A percentile compares a stretch with the other conserved stretches of the same genome.
These are phyloP conservation scores for Agelas oroides DNA, from an alignment of 37 sponge, comb jelly and placozoan species.

Conservation along the genomic window DNA sequence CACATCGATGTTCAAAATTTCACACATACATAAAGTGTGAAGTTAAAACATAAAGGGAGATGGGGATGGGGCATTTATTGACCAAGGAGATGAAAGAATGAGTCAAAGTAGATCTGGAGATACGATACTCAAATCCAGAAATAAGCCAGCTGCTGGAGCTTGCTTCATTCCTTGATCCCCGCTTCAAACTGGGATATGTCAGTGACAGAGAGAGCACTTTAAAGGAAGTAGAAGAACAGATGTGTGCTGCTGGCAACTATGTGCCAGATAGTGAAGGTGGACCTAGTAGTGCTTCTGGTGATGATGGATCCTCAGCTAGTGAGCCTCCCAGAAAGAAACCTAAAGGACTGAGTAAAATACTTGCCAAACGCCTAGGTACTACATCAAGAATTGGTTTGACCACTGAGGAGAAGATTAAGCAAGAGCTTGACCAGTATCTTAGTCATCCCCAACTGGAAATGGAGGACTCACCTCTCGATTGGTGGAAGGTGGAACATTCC, in stretches of 20 bases:
- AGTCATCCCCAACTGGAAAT: slow-evolving; percentile 5
- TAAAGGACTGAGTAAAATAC: neutral
- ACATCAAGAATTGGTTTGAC: neutral
- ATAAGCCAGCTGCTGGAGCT: slow-evolving; percentile 1
- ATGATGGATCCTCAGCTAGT: neutral
- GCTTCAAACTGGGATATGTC: slow-evolving; percentile 7
- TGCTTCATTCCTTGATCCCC: slow-evolving; percentile 33
- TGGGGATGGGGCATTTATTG: too few relatives aligned
- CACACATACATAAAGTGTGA: too few relatives aligned
- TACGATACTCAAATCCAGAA: slow-evolving; percentile 12
- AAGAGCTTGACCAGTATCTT: slow-evolving; percentile 3
- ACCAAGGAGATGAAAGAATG: slow-evolving; percentile 33
- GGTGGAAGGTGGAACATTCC: slow-evolving; percentile 54
- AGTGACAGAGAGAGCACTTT: neutral
- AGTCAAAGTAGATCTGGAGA: slow-evolving; percentile 23
- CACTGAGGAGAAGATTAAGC: neutral
- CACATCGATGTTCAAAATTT: too few relatives aligned
- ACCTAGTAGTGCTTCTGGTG: neutral
- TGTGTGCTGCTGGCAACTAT: neutral
- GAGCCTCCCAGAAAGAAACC: neutral
- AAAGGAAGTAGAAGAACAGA: neutral
- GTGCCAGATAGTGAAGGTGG: neutral
- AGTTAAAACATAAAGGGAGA: too few relatives aligned
- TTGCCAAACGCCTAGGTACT: neutral
- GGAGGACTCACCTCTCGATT: slow-evolving; percentile 22